A percentile compares a stretch with the other conserved stretches of the same genome.
phyloP scores from a whole-genome alignment of 64 coral and sea anemone species.

The Pocillopora damicornis region DNA sequence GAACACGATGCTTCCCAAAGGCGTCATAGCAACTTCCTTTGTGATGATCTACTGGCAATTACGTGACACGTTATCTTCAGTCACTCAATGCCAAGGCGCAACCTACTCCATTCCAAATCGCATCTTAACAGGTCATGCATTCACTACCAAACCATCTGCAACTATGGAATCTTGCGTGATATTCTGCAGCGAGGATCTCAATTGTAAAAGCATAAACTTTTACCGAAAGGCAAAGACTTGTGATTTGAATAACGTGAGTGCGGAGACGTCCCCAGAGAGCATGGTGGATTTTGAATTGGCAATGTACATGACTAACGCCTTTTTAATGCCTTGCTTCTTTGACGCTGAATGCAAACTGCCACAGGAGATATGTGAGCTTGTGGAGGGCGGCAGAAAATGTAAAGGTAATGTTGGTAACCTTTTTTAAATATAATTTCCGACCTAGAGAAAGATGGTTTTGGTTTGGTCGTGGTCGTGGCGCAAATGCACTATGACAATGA shows the following conservation, averaged over 20 bases:
- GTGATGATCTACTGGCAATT: neutral
- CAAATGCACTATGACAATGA: too few relatives aligned
- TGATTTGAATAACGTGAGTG: conserved; percentile 15
- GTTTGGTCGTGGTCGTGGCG: too few relatives aligned
- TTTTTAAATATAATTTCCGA: too few relatives aligned
- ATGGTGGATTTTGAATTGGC: neutral
- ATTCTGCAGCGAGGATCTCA: neutral
- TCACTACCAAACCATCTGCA: neutral
- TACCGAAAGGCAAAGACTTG: conserved; percentile 6
- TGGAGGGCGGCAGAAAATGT: neutral
- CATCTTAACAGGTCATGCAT: neutral
- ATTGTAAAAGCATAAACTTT: conserved; percentile 9
- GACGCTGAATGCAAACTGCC: neutral
- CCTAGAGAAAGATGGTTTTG: too few relatives aligned
- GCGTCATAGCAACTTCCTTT: neutral
- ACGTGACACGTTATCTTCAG: neutral
- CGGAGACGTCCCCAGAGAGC: neutral
- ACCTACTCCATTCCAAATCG: neutral
- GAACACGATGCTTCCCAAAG: neutral
- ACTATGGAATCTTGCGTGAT: neutral
- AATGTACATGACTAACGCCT: neutral
- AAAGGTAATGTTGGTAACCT: neutral
- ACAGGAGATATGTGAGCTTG: neutral
- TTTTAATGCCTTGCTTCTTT: neutral
- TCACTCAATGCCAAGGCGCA: neutral